A percentile compares a stretch with the other conserved stretches of the same genome.
These are phyloP conservation scores for Apantesis nais DNA, from an alignment of 2,888 invertebrate species.

Conservation along the genomic window DNA sequence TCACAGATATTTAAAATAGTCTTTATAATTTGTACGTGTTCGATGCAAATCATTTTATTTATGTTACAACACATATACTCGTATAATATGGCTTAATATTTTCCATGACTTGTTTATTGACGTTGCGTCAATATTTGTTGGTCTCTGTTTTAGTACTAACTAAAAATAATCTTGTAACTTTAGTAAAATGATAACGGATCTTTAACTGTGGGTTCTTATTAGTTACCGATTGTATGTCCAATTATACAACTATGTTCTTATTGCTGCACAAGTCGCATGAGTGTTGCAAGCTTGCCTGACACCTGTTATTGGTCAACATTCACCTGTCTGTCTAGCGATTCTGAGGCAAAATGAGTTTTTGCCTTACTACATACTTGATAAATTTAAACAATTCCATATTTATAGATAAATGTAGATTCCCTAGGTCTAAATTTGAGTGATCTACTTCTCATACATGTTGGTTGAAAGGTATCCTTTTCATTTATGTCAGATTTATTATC, in stretches of 20 bases:
- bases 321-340: constrained; percentile 56
- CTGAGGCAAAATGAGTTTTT: constrained; percentile 35
- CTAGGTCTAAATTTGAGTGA: not conserved
- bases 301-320: constrained; percentile 57
- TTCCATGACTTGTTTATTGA: constrained; percentile 1
- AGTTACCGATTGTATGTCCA: constrained; percentile 36
- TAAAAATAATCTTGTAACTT: not conserved
- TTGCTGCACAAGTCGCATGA: constrained; percentile 38
- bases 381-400: not conserved
- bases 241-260: constrained; percentile 51
- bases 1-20: constrained; percentile 38
- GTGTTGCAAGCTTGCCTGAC: constrained; percentile 55
- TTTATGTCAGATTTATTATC: not conserved
- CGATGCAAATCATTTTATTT: constrained; percentile 30
- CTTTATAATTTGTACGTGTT: constrained; percentile 12
- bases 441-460: not conserved
- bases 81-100: constrained; percentile 1
- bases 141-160: not conserved
- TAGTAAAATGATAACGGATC: not conserved
- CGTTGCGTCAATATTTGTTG: not conserved
- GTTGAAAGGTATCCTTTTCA: not conserved
- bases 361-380: constrained; percentile 27
- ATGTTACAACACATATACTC: constrained; percentile 16
- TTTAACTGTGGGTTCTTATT: constrained; percentile 27
- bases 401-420: not conserved